phyloP scores from a whole-genome alignment of 2,797 vertebrate species.

The Arnoldichthys spilopterus region DNA sequence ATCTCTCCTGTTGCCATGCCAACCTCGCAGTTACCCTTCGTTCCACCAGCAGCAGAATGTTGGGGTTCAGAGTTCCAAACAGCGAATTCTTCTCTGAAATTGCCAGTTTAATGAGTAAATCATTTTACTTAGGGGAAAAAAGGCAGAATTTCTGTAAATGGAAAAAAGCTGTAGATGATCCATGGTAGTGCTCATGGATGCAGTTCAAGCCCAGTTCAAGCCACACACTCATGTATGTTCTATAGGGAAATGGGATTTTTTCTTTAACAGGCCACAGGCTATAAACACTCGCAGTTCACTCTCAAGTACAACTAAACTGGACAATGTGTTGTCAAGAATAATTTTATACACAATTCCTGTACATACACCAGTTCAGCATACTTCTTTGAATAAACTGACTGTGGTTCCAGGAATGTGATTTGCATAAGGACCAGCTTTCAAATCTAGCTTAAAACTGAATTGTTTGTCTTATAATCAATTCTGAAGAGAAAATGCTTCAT shows the following conservation, averaged over 20 bases:
- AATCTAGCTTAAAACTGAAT: no score
- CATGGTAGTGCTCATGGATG: neutral
- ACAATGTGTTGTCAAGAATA: no score
- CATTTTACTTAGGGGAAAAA: conserved; percentile 57
- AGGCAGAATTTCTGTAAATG: conserved; percentile 4
- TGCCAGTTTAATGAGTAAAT: conserved; percentile 87
- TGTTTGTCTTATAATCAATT: no score
- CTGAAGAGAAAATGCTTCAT: no score
- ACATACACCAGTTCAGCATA: no score
- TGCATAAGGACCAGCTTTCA: no score
- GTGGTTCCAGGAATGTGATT: no score
- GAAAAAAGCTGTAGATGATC: conserved; percentile 10
- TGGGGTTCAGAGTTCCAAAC: conserved; percentile 88
- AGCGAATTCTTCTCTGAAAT: conserved; percentile 87
- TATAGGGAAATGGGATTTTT: neutral
- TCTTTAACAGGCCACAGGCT: neutral
- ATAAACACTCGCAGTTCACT: no score
- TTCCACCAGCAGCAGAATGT: conserved; percentile 92
- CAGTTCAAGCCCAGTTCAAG: conserved; percentile 10
- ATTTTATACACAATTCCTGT: no score
- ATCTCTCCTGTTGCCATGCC: conserved; percentile 93
- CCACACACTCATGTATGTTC: conserved; percentile 16
- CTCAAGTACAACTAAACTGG: no score
- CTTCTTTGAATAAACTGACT: no score
- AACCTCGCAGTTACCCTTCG: conserved; percentile 91